A percentile compares a stretch with the other conserved stretches of the same genome.
These are phyloP conservation scores for Vimba vimba DNA, from an alignment of 2,113 vertebrate genomes.

Conservation along the genomic window DNA sequence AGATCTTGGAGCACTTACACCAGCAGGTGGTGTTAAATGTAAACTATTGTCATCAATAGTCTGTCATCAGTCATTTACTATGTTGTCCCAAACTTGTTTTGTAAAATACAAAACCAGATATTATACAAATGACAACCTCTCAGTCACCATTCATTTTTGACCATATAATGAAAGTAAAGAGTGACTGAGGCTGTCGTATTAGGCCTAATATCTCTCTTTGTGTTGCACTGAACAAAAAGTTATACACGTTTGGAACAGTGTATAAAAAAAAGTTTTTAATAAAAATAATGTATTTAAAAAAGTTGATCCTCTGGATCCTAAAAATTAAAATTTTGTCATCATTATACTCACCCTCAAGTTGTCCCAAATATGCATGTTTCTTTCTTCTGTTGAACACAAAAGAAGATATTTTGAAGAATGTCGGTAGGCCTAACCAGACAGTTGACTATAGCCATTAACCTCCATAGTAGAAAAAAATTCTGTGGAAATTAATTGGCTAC, in stretches of 20 bases:
- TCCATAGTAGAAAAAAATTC: too few relatives aligned
- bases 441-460: too few relatives aligned
- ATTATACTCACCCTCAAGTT: too few relatives aligned
- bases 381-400: too few relatives aligned
- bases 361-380: too few relatives aligned
- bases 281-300: not conserved
- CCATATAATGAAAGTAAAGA: not conserved
- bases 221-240: not conserved
- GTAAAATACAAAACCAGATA: not conserved
- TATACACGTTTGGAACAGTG: not conserved
- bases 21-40: not conserved
- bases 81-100: not conserved
- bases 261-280: not conserved
- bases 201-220: not conserved
- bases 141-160: not conserved
- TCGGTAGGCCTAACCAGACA: too few relatives aligned
- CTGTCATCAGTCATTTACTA: not conserved
- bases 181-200: not conserved
- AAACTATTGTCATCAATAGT: not conserved
- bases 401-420: not conserved
- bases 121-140: not conserved
- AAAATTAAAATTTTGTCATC: too few relatives aligned
- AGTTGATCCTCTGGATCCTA: not conserved
- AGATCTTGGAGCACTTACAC: not conserved
- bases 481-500: too few relatives aligned